Conservation (phyloP, 2,797 vertebrate species). For the Pseudocheirus occidentalis region DNA sequence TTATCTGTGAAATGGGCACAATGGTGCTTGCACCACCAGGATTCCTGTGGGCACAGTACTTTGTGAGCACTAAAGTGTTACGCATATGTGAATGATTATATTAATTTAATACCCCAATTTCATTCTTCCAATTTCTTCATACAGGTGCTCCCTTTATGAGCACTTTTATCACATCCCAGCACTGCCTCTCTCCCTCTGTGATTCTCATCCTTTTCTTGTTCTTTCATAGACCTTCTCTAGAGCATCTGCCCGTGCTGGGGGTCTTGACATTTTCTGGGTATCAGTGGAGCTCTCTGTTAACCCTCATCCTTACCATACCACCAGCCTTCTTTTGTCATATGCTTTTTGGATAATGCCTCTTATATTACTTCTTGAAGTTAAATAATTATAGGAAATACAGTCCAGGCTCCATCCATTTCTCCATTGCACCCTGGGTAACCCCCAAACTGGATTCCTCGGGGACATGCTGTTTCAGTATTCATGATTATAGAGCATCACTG, state of each 20-base stretch:
- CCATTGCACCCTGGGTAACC: neutral
- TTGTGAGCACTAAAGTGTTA: neutral
- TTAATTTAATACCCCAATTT: neutral
- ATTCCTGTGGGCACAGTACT: neutral
- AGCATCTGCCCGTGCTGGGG: neutral
- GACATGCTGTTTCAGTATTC: neutral
- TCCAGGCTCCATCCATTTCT: neutral
- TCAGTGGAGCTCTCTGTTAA: neutral
- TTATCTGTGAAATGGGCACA: neutral
- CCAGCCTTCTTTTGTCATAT: neutral
- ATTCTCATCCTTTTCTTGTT: neutral
- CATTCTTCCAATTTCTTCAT: neutral
- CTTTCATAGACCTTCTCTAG: neutral
- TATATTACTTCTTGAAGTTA: neutral
- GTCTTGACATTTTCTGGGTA: neutral
- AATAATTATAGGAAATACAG: neutral
- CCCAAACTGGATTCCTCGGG: neutral
- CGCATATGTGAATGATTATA: neutral
- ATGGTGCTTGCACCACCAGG: neutral
- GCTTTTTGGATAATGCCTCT: neutral
- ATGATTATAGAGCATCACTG: neutral
- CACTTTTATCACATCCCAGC: neutral
- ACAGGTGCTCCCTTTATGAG: neutral
- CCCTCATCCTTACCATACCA: neutral
- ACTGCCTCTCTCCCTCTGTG: neutral